Evolutionary conservation across 1,140 invertebrate species (phyloP), one percentile per base, ranked within the genome.

Genomic region (Cephus cinctus): DNA sequence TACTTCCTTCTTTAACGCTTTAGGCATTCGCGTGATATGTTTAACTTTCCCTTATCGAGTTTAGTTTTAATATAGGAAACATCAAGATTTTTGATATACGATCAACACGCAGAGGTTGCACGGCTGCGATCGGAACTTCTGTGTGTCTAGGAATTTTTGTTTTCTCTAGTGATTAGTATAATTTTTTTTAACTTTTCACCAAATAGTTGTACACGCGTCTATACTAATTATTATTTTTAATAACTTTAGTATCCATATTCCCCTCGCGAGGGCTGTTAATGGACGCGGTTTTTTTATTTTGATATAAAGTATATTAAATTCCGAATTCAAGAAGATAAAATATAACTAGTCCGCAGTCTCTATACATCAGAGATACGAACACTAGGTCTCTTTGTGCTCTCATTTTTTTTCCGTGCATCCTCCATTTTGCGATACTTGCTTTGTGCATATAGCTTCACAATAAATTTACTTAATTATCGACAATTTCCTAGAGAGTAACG

Each of bases 21-120:
- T 62, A 66, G 59, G 62, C 62, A 63, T 65, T 63, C 50, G 25
- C 40, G 47, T 59, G 55, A 56, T 57, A 65, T 60, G 53, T 59
- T 55, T 54, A 47, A 35, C 47, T 45, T 55, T 64, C 43, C 14
- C 47, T 65, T 56, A 43, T 38, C 21, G n/a, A n/a, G n/a, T n/a
- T n/a, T n/a, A n/a, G n/a, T n/a, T n/a, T n/a, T 18, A 18, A 36
- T 18, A 36, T 36, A 36, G 34, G 34, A 36, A 36, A 36, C 34
- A 36, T 36, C 34, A 14, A 36, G 34, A 36, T 36, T 5, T 30
- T 36, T 6, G 19, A 2, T 15, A 15, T 18, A 12, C 12, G 14
- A 15, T 36, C 14, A 36, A 36, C 11, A 30, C 12, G 9, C 9
- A 30, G 27, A 11, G 14, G 11, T 15, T 4, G 34, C 14, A 15